phyloP scores from a whole-genome alignment of 2,113 vertebrate genomes.

The Elanus axillaris region DNA sequence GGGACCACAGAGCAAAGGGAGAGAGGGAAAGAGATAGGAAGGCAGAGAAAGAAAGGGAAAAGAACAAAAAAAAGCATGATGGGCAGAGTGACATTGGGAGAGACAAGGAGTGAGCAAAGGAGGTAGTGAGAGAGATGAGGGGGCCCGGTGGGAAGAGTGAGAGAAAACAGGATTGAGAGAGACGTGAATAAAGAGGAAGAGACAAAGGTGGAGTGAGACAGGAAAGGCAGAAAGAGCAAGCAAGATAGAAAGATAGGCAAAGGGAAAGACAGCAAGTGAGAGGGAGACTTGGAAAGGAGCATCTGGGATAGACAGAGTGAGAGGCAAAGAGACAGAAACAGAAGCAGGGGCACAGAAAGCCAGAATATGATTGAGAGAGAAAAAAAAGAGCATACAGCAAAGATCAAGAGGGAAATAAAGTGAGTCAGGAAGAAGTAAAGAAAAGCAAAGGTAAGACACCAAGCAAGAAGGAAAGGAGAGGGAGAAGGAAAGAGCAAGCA shows the following conservation, averaged over 20 bases:
- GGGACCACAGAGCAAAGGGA: background rate
- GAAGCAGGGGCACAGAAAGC: background rate
- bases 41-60: background rate
- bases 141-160: background rate
- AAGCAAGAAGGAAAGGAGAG: background rate
- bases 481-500: background rate
- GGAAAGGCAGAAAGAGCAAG: background rate
- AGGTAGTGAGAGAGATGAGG: background rate
- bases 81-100: background rate
- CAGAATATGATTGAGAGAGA: background rate
- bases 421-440: background rate
- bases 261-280: background rate
- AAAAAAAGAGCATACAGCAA: background rate
- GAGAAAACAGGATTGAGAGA: background rate
- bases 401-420: background rate
- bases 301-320: background rate
- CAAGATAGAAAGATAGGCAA: background rate
- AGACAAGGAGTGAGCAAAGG: background rate
- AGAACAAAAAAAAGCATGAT: background rate
- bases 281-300: background rate
- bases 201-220: background rate
- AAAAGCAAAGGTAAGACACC: background rate
- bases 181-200: background rate
- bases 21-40: background rate
- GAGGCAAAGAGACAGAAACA: background rate